Conservation (phyloP, 2,888 invertebrate genomes). For the Platypus cylindrus region DNA sequence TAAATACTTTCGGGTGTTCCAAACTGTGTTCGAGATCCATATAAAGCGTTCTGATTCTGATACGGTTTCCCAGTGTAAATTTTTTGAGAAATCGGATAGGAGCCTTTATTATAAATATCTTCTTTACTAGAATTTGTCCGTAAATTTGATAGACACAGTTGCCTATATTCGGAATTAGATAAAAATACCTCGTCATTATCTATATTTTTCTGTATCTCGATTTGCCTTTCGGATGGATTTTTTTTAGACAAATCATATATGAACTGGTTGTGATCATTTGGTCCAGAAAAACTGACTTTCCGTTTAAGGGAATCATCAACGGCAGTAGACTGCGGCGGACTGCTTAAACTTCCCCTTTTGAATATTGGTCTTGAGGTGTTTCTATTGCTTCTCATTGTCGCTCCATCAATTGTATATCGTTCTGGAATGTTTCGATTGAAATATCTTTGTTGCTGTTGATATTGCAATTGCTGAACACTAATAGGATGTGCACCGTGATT, state of each 20-base stretch:
- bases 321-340: conserved; percentile 20
- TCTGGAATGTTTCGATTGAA: conserved; percentile 23
- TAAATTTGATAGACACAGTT: conserved; percentile 3
- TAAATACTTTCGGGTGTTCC: background rate
- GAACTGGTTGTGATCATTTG: conserved; percentile 29
- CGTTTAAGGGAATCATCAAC: conserved; percentile 34
- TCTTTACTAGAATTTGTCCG: conserved; percentile 11
- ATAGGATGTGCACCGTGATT: conserved; percentile 13
- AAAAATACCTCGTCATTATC: conserved; percentile 31
- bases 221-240: conserved; percentile 31
- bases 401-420: conserved; percentile 21
- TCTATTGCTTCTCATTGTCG: conserved; percentile 13
- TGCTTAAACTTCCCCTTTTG: conserved; percentile 39
- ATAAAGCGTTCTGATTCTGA: background rate
- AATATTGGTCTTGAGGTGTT: conserved; percentile 35
- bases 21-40: background rate
- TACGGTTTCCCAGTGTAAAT: conserved; percentile 9
- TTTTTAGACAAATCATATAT: too few relatives aligned
- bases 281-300: conserved; percentile 40
- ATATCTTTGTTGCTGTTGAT: conserved; percentile 13
- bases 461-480: conserved; percentile 11
- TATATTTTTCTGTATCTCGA: conserved; percentile 20
- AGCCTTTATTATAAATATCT: conserved; percentile 14
- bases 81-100: conserved; percentile 8
- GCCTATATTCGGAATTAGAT: conserved; percentile 14